Base-by-base conservation (phyloP, 2,888 invertebrate genomes). In the Corbicula japonica region DNA sequence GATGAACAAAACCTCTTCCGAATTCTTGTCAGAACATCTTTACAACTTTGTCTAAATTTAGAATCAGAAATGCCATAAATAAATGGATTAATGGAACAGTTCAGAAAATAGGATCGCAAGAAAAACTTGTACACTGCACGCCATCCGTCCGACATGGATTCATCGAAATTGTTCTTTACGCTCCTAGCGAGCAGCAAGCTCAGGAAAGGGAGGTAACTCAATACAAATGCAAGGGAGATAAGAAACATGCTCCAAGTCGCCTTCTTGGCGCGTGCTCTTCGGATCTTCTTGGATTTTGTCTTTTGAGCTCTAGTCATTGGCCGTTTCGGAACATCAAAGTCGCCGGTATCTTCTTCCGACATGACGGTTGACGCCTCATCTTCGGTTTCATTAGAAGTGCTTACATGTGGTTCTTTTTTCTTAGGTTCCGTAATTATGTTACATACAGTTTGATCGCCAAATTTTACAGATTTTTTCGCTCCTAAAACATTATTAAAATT, bases 61-160 rank as follows among this genome's bases (percentile, higher is more conserved):
- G 71, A 60, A 50, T 85, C 86, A 48, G 82, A 84, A 69, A 88
- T 82, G 28, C 85, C 83, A 75, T 88, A 88, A 28, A 89, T 85
- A 46, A 89, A 75, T 0, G 88, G 88, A 62, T 88, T 88, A 18
- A 85, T 69, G 1, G 88, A 83, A 54, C 85, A 83, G 61, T 85
- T 85, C 26, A 87, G 26, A 30, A 84, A 87, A 38, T 82, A 87
- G 0, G 85, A 85, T 12, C 87, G 48, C 44, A 87, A 62, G 38
- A 85, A 85, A 58, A 87, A 80, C 15, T 84, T 80, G 48, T 84
- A 86, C 0, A 73, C 76, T 1, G 76, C 80, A 38, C 76, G 69
- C 28, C 52, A 69, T 23, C 58, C 50, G n/a, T 76, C 71, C 0
- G 68, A 56, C 72, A 86, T 41, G 8, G 62, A 63, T 18, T 80